A percentile compares a stretch with the other conserved stretches of the same genome.
These are phyloP conservation scores for Corythornis leucogaster DNA, from an alignment of 2,797 vertebrate genomes.

Conservation along the genomic window DNA sequence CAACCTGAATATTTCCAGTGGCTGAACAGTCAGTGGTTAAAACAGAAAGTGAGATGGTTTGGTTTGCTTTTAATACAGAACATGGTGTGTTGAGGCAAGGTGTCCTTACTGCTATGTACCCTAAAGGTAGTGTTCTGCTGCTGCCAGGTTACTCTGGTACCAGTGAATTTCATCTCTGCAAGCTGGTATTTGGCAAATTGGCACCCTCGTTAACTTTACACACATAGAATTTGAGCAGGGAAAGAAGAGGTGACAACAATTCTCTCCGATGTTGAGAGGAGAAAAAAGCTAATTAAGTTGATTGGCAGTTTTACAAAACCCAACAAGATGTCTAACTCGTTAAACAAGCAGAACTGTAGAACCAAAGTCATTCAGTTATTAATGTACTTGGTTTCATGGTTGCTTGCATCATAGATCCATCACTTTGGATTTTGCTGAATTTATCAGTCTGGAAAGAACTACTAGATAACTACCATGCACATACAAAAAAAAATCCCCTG, in stretches of 20 bases:
- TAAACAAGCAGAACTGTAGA: neutral
- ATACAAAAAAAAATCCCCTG: neutral
- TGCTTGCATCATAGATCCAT: neutral
- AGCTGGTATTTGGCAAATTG: neutral
- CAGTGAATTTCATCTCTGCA: neutral
- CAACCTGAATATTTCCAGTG: neutral
- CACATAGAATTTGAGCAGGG: neutral
- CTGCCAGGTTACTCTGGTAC: neutral
- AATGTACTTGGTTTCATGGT: neutral
- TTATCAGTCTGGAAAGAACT: neutral
- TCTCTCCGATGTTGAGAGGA: neutral
- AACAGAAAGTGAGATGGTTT: neutral
- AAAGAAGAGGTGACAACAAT: neutral
- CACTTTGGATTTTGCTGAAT: neutral
- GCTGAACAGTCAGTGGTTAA: neutral
- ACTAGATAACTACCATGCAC: neutral
- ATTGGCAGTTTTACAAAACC: conserved; percentile 6
- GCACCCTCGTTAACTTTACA: neutral
- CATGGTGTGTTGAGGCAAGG: neutral
- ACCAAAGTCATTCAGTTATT: neutral
- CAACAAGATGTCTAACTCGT: neutral
- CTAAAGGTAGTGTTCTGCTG: neutral
- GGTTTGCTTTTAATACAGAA: neutral
- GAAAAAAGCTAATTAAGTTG: neutral
- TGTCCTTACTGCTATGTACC: neutral